phyloP scores from a whole-genome alignment of 2,888 invertebrate genomes.

The Punctoribates punctum region DNA sequence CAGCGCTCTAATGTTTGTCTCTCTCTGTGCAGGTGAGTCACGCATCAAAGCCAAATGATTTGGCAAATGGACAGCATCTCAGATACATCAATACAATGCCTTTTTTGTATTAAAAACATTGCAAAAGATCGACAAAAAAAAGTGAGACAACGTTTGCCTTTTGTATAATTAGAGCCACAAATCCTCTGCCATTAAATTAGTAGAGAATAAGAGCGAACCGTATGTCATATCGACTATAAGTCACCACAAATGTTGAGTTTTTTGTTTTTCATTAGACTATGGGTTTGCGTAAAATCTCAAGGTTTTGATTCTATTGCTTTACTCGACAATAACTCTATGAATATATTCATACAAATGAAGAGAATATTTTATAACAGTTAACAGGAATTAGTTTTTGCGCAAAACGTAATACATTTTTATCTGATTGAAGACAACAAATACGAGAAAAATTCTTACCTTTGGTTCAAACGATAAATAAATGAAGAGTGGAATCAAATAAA shows the following conservation, averaged over 20 bases:
- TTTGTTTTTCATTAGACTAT: conserved; percentile 1
- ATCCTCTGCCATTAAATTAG: conserved; percentile 1
- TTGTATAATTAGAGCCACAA: not conserved
- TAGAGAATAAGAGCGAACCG: not conserved
- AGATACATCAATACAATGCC: not conserved
- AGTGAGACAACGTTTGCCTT: not conserved
- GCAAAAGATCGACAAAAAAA: not conserved
- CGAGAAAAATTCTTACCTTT: conserved; percentile 6
- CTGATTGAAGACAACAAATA: not conserved
- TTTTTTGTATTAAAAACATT: too few species aligned
- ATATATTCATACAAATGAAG: too few species aligned
- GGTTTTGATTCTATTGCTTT: conserved; percentile 32
- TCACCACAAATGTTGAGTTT: conserved; percentile 13
- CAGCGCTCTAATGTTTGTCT: conserved; percentile 20
- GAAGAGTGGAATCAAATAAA: not conserved
- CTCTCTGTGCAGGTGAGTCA: conserved; percentile 33
- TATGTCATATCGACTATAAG: not conserved
- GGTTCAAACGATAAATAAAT: not conserved
- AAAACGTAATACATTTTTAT: not conserved
- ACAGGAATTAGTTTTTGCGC: not conserved
- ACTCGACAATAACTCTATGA: conserved; percentile 9
- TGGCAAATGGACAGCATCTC: conserved; percentile 32
- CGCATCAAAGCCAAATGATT: conserved; percentile 26
- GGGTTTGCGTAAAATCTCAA: conserved; percentile 29
- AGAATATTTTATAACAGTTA: too few species aligned